Conservation (phyloP, 2,888 invertebrate species). For the Acrocera orbiculus region DNA sequence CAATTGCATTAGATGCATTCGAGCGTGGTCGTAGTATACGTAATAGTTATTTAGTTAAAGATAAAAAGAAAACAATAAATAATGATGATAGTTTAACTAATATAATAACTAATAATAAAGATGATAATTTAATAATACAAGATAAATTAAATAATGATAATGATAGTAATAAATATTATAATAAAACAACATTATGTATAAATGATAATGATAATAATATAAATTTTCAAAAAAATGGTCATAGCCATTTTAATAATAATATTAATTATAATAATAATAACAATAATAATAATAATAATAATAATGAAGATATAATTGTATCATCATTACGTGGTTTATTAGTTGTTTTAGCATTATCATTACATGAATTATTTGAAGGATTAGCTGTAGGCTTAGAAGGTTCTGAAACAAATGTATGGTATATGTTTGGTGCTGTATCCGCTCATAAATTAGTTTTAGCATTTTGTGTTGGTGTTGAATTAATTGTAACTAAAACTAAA, state of each 20-base stretch:
- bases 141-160: conserved; percentile 19
- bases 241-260: conserved; percentile 19
- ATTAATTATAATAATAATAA: conserved; percentile 26
- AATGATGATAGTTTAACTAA: background rate
- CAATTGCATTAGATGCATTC: conserved; percentile 22
- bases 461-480: conserved; percentile 72
- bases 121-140: conserved; percentile 12
- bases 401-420: conserved; percentile 43
- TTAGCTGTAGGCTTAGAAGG: conserved; percentile 62
- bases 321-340: conserved; percentile 49
- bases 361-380: conserved; percentile 77
- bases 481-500: conserved; percentile 52
- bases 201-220: background rate
- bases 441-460: conserved; percentile 76
- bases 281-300: conserved; percentile 14
- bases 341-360: conserved; percentile 64
- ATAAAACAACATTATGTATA: background rate
- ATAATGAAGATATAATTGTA: conserved; percentile 24
- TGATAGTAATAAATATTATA: conserved; percentile 15
- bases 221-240: conserved; percentile 10
- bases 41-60: conserved; percentile 19
- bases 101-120: background rate
- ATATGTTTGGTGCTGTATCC: conserved; percentile 68
- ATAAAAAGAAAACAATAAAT: background rate
- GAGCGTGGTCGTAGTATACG: conserved; percentile 24